A percentile compares a stretch with the other conserved stretches of the same genome.
These are phyloP conservation scores for Psettodes erumei DNA, from an alignment of 2,113 vertebrate species.

Conservation along the genomic window DNA sequence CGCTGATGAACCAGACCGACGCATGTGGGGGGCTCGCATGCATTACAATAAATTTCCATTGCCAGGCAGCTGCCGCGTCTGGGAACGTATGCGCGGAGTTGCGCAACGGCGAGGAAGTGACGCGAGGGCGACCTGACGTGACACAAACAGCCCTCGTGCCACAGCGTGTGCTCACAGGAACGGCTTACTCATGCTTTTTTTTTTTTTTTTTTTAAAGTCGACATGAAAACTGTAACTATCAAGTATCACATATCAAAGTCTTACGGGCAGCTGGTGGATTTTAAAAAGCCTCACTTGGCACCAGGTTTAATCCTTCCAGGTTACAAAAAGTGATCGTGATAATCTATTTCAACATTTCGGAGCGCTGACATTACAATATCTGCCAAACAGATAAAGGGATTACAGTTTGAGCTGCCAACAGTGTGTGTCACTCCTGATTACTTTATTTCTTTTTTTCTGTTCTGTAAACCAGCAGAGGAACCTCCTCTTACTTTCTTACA, in stretches of 20 bases:
- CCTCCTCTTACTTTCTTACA: not conserved
- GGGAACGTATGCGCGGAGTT: no score
- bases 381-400: not conserved
- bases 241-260: not conserved
- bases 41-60: no score
- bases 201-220: no score
- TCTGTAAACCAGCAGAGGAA: no score
- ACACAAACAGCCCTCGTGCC: not conserved
- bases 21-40: no score
- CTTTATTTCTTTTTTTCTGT: no score
- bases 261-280: not conserved
- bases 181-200: not conserved
- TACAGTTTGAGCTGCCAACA: not conserved
- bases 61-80: slow-evolving; percentile 12
- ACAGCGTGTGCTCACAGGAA: not conserved
- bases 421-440: not conserved
- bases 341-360: no score
- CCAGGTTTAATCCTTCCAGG: not conserved
- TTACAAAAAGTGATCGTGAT: not conserved
- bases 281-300: not conserved
- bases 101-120: not conserved
- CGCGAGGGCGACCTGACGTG: not conserved
- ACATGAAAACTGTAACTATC: not conserved
- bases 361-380: not conserved
- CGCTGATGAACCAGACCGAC: slow-evolving; percentile 21